Conservation (phyloP, 2,113 vertebrate species). For the Nesogale talazaci region DNA sequence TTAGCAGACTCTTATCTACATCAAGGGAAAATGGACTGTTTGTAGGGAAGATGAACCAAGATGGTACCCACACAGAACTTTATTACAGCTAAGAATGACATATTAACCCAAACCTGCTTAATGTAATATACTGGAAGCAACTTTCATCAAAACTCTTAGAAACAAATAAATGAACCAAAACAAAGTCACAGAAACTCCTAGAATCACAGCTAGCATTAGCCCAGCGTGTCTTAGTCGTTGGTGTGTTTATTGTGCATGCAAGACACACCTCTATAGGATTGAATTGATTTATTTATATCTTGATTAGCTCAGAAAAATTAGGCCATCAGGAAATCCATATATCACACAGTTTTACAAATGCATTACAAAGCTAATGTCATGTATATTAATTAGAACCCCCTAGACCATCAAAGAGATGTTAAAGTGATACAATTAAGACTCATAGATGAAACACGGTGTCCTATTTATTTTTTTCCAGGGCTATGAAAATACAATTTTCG, state of each 20-base stretch:
- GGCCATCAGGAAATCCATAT: constrained; percentile 10
- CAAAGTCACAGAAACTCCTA: not conserved
- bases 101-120: not conserved
- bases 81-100: constrained; percentile 20
- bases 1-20: constrained; percentile 2
- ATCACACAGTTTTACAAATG: constrained; percentile 29
- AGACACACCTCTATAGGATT: constrained; percentile 1
- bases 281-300: constrained; percentile 29
- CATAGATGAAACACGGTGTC: constrained; percentile 27
- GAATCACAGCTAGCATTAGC: not conserved
- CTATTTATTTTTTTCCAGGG: constrained; percentile 47
- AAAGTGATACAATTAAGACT: constrained; percentile 52
- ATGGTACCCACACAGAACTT: constrained; percentile 21
- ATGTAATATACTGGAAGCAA: constrained; percentile 9
- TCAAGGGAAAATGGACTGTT: not conserved
- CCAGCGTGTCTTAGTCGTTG: not conserved
- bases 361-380: constrained; percentile 32
- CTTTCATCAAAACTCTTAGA: constrained; percentile 5
- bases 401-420: constrained; percentile 40
- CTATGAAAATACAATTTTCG: constrained; percentile 62
- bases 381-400: constrained; percentile 45
- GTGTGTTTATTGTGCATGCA: not conserved
- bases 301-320: constrained; percentile 51
- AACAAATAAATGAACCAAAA: constrained; percentile 17
- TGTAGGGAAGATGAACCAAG: constrained; percentile 16